Evolutionary conservation across 2,113 vertebrate genomes (phyloP), one percentile per base, ranked within the genome.

Genomic region (Psittacus erithacus): DNA sequence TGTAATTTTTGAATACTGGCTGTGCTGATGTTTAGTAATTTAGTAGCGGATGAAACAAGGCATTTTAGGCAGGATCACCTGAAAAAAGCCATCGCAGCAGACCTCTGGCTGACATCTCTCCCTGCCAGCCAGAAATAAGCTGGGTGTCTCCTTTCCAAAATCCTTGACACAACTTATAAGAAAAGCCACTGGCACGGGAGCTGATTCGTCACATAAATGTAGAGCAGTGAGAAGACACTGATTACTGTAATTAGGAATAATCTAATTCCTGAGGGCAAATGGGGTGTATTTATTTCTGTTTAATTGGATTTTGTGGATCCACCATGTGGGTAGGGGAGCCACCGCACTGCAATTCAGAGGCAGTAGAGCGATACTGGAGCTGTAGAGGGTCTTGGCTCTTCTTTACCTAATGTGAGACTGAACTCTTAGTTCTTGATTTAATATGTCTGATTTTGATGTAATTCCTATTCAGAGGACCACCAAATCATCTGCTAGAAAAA

Each of bases 171-270:
- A 29, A 83, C 29, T 88, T 92, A 31, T 15, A 49, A 57, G 59
- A 70, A 44, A 93, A 88, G 62, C 43, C 17, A 28, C 22, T 76
- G 82, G 29, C 41, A 29, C 0, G 0, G 68, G 28, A 80, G 46
- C 63, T 13, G 22, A 73, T 86, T 73, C 64, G 41, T 69, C 35
- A 27, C 41, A 25, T 62, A 80, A 92, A 65, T 0, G 0, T 10
- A 44, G 41, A 92, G 19, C 59, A 62, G 67, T 0, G 0, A 86
- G 75, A 87, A 59, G 65, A 41, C 25, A 39, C 68, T 69, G 25
- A 89, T 90, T 90, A 79, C 74, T 91, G 85, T 88, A 76, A 92
- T 90, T 80, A 80, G 63, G 60, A 88, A 86, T 90, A 90, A 93
- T 90, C 63, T 69, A 77, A 90, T 92, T 93, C 75, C 80, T 77